Conservation (phyloP, 2,888 invertebrate genomes). For the Omphaloscelis lunosa region DNA sequence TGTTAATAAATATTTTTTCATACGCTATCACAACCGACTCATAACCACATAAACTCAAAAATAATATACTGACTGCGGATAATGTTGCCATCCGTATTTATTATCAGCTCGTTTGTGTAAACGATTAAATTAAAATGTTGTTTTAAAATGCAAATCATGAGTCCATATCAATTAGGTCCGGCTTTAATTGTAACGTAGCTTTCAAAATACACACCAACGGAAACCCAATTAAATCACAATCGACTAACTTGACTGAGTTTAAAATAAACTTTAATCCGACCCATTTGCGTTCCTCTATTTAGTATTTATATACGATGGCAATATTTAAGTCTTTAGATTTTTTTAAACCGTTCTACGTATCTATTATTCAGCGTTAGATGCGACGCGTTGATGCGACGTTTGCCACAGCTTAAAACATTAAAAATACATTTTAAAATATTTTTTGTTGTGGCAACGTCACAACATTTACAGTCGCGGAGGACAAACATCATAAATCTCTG, state of each 20-base stretch:
- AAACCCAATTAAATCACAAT: constrained; percentile 38
- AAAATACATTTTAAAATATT: constrained; percentile 58
- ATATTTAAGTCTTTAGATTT: constrained; percentile 22
- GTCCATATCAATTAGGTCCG: constrained; percentile 27
- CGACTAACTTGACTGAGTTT: not conserved
- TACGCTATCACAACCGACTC: not conserved
- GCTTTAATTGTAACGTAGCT: constrained; percentile 12
- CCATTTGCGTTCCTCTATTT: constrained; percentile 2
- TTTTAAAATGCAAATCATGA: constrained; percentile 49
- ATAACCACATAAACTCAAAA: not conserved
- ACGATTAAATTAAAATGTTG: constrained; percentile 30
- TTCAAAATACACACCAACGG: not conserved
- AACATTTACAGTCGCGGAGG: constrained; percentile 62
- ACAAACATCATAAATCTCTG: constrained; percentile 71
- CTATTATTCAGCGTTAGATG: constrained; percentile 56
- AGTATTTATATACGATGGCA: constrained; percentile 19
- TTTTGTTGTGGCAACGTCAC: constrained; percentile 53
- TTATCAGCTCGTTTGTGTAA: constrained; percentile 33
- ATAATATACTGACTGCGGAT: constrained; percentile 1
- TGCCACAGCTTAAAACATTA: constrained; percentile 46
- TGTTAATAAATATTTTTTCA: not conserved
- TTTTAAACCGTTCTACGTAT: constrained; percentile 30
- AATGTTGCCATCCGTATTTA: constrained; percentile 15
- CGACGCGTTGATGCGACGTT: constrained; percentile 52
- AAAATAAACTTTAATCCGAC: constrained; percentile 22